Evolutionary conservation across 2,797 vertebrate genomes (phyloP), one percentile per base, ranked within the genome.

Genomic region (Bovichtus diacanthus): DNA sequence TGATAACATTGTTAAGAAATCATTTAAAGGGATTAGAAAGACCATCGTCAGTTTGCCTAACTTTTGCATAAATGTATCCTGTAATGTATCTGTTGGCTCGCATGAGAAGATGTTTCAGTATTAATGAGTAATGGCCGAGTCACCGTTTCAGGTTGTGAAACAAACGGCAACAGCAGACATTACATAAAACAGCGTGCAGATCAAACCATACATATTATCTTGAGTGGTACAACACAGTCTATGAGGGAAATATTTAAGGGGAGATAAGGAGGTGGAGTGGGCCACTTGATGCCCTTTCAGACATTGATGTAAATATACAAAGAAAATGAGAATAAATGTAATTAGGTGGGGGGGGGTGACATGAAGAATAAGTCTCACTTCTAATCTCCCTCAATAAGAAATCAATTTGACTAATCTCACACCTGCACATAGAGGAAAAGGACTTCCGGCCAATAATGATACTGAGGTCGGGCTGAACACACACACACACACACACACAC

Each of bases 71-170:
- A 25, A 3, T 34, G 2, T 23, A 46, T 56, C 4, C 2, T 9
- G 21, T 11, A 10, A 27, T 36, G 11, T 4, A 36, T 19, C 55
- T 19, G 6, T n/a, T 21, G 43, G 4, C 16, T n/a, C 2, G 25
- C 18, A 13, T 9, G 27, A 23, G 5, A 50, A 0, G 0, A 7
- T 15, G 18, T n/a, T n/a, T n/a, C 3, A 0, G 5, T 10, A 27
- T 59, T 60, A 19, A 72, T 78, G 39, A 53, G 51, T 18, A 51
- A 83, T 10, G 1, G 1, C 0, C 0, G 10, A 58, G 49, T 49
- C 54, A n/a, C 25, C 43, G 70, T 69, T 54, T 70, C 3, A 55
- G 19, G 75, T 70, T 76, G 41, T 31, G 72, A 70, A 67, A 80
- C 50, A 36, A 53, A 18, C 16, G 18, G 18, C 16, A 4, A 64